Conservation (phyloP, 2,113 vertebrate genomes). For the Menura novaehollandiae region DNA sequence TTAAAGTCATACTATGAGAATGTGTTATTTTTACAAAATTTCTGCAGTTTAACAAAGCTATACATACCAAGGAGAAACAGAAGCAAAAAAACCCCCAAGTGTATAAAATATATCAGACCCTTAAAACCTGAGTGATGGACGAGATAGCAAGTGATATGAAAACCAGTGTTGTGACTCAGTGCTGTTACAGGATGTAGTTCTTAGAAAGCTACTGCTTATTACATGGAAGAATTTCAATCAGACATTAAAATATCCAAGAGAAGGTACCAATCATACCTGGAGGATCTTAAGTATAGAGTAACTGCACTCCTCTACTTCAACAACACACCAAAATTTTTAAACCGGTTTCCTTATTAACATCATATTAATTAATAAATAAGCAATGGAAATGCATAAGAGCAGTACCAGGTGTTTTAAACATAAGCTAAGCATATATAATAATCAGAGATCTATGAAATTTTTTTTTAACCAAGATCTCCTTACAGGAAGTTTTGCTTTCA, state of each 20-base stretch:
- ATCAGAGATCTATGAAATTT: not conserved
- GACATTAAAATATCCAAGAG: not conserved
- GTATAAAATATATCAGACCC: not conserved
- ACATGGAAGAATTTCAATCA: not conserved
- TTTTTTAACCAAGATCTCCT: not conserved
- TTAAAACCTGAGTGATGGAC: not conserved
- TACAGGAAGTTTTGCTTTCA: not conserved
- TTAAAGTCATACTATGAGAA: not conserved
- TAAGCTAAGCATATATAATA: not conserved
- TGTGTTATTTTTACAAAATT: not conserved
- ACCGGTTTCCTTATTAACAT: not conserved
- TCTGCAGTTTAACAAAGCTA: not conserved
- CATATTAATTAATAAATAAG: not conserved
- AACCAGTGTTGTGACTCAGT: not conserved
- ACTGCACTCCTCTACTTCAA: not conserved
- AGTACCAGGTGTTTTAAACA: not conserved
- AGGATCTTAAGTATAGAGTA: not conserved
- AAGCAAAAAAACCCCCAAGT: not conserved
- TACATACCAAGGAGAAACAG: accelerated
- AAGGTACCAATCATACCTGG: not conserved
- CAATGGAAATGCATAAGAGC: not conserved
- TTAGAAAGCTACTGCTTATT: not conserved
- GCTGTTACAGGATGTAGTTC: not conserved
- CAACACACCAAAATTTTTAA: not conserved
- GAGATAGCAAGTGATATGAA: not conserved